Evolutionary conservation across 2,888 invertebrate species (phyloP).

Genomic region (Hermaeophaga mercurialis): DNA sequence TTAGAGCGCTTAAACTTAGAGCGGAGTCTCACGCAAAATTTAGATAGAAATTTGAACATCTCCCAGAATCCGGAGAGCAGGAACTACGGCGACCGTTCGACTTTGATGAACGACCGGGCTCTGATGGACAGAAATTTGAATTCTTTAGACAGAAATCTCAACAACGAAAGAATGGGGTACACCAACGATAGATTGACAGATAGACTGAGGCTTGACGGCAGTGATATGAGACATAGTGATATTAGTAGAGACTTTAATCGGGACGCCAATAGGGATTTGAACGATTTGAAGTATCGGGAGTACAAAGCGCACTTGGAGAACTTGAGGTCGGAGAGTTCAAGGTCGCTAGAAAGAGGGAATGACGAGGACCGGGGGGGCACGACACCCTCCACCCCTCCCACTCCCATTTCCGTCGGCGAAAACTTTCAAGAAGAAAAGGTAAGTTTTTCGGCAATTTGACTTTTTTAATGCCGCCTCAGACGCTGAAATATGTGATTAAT

Average conservation of each 20-base stretch:
- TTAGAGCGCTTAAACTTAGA: constrained; percentile 52
- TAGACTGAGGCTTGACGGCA: constrained; percentile 37
- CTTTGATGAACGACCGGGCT: constrained; percentile 39
- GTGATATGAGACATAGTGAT: constrained; percentile 41
- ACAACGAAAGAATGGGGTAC: constrained; percentile 36
- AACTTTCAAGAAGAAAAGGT: constrained; percentile 59
- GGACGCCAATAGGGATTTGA: constrained; percentile 45
- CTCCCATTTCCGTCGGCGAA: constrained; percentile 58
- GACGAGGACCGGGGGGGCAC: constrained; percentile 49
- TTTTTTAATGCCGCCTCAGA: no score
- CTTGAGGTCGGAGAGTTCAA: constrained; percentile 51
- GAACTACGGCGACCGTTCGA: constrained; percentile 31
- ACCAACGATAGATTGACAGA: constrained; percentile 35
- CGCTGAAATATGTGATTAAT: constrained; percentile 4
- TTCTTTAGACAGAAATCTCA: constrained; percentile 42
- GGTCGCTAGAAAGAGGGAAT: constrained; percentile 46
- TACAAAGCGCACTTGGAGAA: constrained; percentile 57
- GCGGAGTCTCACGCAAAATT: constrained; percentile 48
- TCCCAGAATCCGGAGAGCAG: constrained; percentile 38
- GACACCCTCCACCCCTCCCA: constrained; percentile 58
- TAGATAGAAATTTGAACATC: constrained; percentile 44
- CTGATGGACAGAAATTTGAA: constrained; percentile 52
- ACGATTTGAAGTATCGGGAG: constrained; percentile 56
- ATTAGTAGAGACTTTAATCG: constrained; percentile 31
- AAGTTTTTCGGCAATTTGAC: constrained; percentile 21